Conservation (phyloP, 2,113 vertebrate genomes). For the Motacilla alba region DNA sequence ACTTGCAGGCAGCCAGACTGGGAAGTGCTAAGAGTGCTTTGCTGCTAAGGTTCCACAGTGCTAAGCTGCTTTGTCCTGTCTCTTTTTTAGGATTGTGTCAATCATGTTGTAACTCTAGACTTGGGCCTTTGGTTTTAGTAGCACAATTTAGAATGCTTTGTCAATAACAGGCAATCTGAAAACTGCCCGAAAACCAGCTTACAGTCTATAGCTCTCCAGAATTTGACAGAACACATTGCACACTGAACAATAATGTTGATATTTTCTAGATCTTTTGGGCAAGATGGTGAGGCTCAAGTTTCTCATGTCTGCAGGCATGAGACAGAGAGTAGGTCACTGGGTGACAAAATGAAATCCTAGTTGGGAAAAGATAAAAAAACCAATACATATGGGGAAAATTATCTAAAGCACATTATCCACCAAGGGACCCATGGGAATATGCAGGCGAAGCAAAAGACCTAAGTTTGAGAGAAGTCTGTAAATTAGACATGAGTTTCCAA, state of each 20-base stretch:
- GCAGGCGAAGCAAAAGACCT: not conserved
- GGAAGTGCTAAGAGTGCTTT: not conserved
- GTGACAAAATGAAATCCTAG: not conserved
- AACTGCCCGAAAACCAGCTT: not conserved
- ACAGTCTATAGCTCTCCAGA: not conserved
- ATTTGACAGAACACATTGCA: not conserved
- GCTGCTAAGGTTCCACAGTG: not conserved
- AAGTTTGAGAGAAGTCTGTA: not conserved
- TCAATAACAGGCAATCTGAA: not conserved
- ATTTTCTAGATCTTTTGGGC: not conserved
- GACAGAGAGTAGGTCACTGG: not conserved
- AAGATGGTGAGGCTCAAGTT: not conserved
- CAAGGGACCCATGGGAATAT: not conserved
- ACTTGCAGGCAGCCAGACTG: not conserved
- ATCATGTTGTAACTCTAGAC: not conserved
- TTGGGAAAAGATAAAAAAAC: not conserved
- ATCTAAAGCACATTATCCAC: not conserved
- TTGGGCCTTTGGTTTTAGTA: not conserved
- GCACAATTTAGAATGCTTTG: not conserved
- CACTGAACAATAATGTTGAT: not conserved
- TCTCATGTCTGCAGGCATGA: not conserved
- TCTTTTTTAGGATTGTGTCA: not conserved
- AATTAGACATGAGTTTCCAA: slow-evolving; percentile 6
- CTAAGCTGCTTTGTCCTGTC: not conserved
- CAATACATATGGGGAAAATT: not conserved